Base-by-base conservation (phyloP, 35 echinoderm and acorn worm species). In the Hemicentrotus pulcherrimus region DNA sequence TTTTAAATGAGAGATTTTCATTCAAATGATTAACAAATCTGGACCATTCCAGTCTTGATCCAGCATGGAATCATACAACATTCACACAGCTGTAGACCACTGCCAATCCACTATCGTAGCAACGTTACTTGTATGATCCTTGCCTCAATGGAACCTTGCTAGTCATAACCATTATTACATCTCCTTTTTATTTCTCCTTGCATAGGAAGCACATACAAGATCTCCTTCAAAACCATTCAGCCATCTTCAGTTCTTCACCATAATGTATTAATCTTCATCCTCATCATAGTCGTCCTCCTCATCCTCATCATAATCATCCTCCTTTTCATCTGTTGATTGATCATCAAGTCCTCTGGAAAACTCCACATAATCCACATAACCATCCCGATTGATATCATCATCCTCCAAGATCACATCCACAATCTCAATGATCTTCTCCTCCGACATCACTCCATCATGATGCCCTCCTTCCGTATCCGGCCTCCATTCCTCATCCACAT, bases 281-380 rank as follows among this genome's bases (percentile, higher is more conserved):
- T n/a, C 65, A 78, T 78, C 18, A n/a, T 78, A 78, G 24, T 28
- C 7, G 7, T 78, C 19, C 24, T 78, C 22, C 7, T 90, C 91
- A 24, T 31, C 48, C 22, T 7, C 91, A 22, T 47, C 48, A 58
- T 58, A 4, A 30, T 48, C 15, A 48, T 58, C 48, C 16, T 93
- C 91, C 45, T 58, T 30, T 28, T 28, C 24, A 4, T 78, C 65
- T 78, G 65, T 78, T 78, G 19, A 7, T 78, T 0, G 5, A 50
- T 48, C 91, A 93, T 93, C 91, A 14, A 47, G 48, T 93, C 91
- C 48, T 14, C 91, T 47, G 13, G 91, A 93, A 58, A 93, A 93
- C 46, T 93, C 91, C 13, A 58, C 31, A 58, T 93, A 93, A 47
- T 93, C 91, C 46, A 93, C 46, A 58, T 93, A 93, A 28, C 91